Evolutionary conservation across 23 tunicate genomes (phyloP), one percentile per base, ranked within the genome.

Genomic region (Halocynthia roretzi): DNA sequence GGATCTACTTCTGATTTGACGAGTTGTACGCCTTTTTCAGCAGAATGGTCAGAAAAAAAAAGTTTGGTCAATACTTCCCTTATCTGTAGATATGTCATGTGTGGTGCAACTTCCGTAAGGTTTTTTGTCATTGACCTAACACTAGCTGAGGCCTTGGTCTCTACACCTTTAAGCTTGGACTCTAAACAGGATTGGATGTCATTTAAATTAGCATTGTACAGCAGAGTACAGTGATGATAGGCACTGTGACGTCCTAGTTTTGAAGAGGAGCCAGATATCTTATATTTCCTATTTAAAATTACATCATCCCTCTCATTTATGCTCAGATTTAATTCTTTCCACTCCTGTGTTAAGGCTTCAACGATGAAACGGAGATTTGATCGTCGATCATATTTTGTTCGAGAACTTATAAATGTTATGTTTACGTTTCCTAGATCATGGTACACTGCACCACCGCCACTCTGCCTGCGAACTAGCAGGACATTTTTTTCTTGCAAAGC

Each of bases 391-490:
- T 92, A 86, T n/a, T 44, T 15, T 7, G 50, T 61, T 21, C 80
- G 80, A 8, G 83, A 81, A 50, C 83, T 82, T 54, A 92, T 86
- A 67, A 92, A 92, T 12, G 98, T 81, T 8, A 92, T 73, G 79
- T 92, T 92, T 48, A 86, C 53, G 54, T 92, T 92, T 12, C 98
- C 98, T 6, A 81, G 68, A 62, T 92, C 98, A 54, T 92, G 98
- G 58, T 85, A 92, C n/a, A 92, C 98, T 10, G 98, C 84, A 6
- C 98, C 98, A 6, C 98, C 98, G 7, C 98, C 98, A 75, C 92
- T 92, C 49, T 62, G 84, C 40, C 98, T 77, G 51, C 98, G 61
- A 51, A 83, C 89, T 6, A 92, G 61, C 17, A 57, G 52, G 9
- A 87, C 71, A 61, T 77, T 52, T 61, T 76, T 54, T 10, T 76